phyloP scores from a whole-genome alignment of 2,888 invertebrate genomes.

The Lycocerus yunnanus region DNA sequence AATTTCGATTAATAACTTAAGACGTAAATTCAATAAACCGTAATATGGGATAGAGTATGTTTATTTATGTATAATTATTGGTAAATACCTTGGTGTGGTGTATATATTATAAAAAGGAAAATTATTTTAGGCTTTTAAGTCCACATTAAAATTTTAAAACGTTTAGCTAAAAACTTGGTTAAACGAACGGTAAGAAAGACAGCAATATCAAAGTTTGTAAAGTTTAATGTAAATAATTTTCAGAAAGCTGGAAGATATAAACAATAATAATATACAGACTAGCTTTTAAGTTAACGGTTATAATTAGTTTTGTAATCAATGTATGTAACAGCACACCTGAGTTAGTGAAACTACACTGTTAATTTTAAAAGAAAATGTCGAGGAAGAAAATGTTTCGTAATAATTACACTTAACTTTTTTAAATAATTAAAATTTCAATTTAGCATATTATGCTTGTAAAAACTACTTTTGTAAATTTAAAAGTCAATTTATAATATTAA shows the following conservation, averaged over 20 bases:
- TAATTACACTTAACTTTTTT: background rate
- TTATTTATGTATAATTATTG: background rate
- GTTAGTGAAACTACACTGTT: conserved; percentile 35
- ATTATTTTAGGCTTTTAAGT: conserved; percentile 3
- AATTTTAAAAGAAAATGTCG: background rate
- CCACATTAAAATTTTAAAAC: conserved; percentile 1
- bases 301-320: conserved; percentile 55
- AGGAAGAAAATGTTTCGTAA: background rate
- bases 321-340: conserved; percentile 49
- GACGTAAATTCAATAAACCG: background rate
- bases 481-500: background rate
- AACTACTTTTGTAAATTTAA: background rate
- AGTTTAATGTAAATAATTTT: conserved; percentile 20
- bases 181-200: background rate
- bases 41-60: background rate
- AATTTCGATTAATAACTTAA: background rate
- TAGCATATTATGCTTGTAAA: background rate
- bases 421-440: background rate
- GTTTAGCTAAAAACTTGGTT: conserved; percentile 2
- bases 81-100: background rate
- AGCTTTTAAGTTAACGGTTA: conserved; percentile 50
- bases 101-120: background rate
- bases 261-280: conserved; percentile 48
- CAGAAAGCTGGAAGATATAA: conserved; percentile 41
- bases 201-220: conserved; percentile 4